Conservation (phyloP, 1,140 invertebrate species). For the Euwallacea similis region DNA sequence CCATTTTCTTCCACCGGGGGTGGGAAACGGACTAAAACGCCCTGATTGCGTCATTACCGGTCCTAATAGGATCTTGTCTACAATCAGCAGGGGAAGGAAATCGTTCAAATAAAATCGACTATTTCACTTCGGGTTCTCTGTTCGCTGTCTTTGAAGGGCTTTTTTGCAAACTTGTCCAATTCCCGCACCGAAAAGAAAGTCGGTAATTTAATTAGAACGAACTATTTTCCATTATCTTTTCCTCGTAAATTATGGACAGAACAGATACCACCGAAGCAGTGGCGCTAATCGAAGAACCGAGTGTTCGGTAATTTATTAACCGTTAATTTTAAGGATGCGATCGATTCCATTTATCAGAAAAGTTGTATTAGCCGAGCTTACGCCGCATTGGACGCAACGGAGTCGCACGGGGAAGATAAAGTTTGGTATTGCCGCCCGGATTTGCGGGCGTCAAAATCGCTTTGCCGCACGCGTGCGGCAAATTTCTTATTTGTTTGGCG, state of each 20-base stretch:
- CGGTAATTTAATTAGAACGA: constrained; percentile 37
- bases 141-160: constrained; percentile 3
- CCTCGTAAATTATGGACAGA: constrained; percentile 39
- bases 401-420: no score
- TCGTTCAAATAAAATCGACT: constrained; percentile 27
- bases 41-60: constrained; percentile 36
- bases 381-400: no score
- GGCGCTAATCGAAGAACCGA: constrained; percentile 47
- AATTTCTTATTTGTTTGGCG: no score
- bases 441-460: no score
- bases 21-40: constrained; percentile 34
- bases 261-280: constrained; percentile 37
- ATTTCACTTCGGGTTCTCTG: constrained; percentile 18
- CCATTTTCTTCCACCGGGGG: constrained; percentile 18
- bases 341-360: constrained; percentile 41
- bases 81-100: constrained; percentile 24
- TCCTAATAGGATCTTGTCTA: constrained; percentile 35
- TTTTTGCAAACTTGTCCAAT: constrained; percentile 5
- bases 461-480: no score
- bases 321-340: constrained; percentile 52
- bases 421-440: no score
- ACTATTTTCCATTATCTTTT: constrained; percentile 37
- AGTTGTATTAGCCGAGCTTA: no score
- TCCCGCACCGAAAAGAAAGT: constrained; percentile 15
- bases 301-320: constrained; percentile 50